These are phyloP conservation scores for Choristoneura rosaceana DNA, from an alignment of 2,888 invertebrate genomes.

Conservation along the genomic window DNA sequence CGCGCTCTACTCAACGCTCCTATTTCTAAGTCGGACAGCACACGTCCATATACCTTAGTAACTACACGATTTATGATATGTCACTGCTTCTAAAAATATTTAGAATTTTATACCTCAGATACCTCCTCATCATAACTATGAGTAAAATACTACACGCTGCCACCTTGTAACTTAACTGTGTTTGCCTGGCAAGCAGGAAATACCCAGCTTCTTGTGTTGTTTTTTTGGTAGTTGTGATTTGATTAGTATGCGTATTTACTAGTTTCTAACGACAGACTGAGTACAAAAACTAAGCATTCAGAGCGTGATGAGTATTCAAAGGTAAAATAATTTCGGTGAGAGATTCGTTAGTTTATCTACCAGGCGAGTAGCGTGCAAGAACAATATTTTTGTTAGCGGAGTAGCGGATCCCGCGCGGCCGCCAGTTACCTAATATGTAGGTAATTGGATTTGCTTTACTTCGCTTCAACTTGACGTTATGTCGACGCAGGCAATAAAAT, in stretches of 20 bases:
- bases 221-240: too few relatives aligned
- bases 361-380: constrained; percentile 13
- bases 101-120: not conserved
- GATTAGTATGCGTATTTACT: not conserved
- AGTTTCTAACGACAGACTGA: not conserved
- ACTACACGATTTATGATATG: not conserved
- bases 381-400: constrained; percentile 26
- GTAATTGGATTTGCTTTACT: constrained; percentile 26
- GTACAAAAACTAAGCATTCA: not conserved
- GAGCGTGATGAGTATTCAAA: not conserved
- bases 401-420: constrained; percentile 10
- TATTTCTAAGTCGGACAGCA: not conserved
- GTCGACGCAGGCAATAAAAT: constrained; percentile 22
- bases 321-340: not conserved
- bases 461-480: constrained; percentile 22
- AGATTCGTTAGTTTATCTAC: constrained; percentile 4
- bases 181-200: too few relatives aligned
- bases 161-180: too few relatives aligned
- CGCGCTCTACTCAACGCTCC: not conserved
- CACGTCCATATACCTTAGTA: not conserved
- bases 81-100: not conserved
- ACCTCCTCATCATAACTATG: too few relatives aligned
- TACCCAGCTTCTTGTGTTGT: too few relatives aligned
- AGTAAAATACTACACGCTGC: too few relatives aligned
- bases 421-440: constrained; percentile 12